A percentile compares a stretch with the other conserved stretches of the same genome.
phyloP scores from a whole-genome alignment of 2,113 vertebrate species.

The Cyanistes caeruleus region DNA sequence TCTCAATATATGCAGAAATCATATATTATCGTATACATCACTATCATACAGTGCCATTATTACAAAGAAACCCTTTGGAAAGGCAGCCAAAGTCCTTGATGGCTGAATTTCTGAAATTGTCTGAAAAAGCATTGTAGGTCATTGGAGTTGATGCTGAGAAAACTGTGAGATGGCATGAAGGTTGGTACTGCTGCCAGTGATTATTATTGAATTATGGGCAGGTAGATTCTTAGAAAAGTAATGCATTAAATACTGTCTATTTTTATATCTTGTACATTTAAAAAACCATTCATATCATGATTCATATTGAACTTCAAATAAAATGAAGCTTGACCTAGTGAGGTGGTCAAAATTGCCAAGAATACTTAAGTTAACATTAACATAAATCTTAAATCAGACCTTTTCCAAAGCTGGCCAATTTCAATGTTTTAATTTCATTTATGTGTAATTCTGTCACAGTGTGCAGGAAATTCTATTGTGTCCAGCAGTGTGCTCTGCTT shows the following conservation, averaged over 20 bases:
- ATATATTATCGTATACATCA: neutral
- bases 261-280: neutral
- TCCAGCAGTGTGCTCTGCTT: neutral
- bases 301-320: neutral
- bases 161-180: neutral
- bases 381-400: neutral
- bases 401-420: neutral
- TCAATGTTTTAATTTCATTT: neutral
- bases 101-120: neutral
- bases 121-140: neutral
- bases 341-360: neutral
- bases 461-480: neutral
- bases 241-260: neutral
- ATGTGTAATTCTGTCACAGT: neutral
- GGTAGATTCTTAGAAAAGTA: neutral
- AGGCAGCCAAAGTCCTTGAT: neutral
- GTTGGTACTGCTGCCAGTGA: neutral
- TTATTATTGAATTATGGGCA: neutral
- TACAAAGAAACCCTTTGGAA: neutral
- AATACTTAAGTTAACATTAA: neutral
- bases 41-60: neutral
- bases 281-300: neutral
- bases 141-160: neutral
- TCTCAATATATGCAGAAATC: neutral
- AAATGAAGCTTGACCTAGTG: neutral